Evolutionary conservation across 30 jellyfish, hydroid and myxozoan species (phyloP).

Genomic region (Hydractinia symbiolongicarpus): DNA sequence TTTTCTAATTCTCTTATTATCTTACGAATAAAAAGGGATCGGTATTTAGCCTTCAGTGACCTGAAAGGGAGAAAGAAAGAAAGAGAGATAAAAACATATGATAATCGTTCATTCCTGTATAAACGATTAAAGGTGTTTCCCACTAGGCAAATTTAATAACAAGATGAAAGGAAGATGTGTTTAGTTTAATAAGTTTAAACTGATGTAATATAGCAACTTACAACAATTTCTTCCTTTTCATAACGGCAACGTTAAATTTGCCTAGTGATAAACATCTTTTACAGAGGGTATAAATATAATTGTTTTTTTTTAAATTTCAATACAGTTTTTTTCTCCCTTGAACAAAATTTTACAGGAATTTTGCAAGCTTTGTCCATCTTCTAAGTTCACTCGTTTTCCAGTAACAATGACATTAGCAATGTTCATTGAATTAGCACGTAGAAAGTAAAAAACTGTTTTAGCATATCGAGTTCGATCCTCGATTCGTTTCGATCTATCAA

Average conservation of each 20-base stretch:
- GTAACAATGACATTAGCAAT: neutral
- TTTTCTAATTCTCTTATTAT: no score
- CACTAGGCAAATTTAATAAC: no score
- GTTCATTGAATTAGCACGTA: no score
- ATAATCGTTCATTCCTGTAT: no score
- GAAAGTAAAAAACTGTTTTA: neutral
- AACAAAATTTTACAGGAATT: neutral
- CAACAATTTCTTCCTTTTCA: no score
- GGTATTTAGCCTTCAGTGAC: constrained; percentile 40
- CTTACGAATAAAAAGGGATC: neutral
- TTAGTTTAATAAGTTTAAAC: no score
- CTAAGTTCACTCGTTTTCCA: neutral
- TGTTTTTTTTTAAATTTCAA: neutral
- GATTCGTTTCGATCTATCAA: no score
- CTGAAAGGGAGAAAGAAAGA: neutral
- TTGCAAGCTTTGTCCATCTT: neutral
- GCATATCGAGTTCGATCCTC: neutral
- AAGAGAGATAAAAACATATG: neutral
- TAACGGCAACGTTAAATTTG: no score
- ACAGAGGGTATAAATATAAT: neutral
- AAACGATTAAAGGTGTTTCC: no score
- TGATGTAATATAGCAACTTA: no score
- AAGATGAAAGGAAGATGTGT: no score
- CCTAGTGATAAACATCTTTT: neutral
- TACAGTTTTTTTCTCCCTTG: constrained; percentile 3